Base-by-base conservation (phyloP, 2,888 invertebrate genomes). In the Blastobasis adustella region DNA sequence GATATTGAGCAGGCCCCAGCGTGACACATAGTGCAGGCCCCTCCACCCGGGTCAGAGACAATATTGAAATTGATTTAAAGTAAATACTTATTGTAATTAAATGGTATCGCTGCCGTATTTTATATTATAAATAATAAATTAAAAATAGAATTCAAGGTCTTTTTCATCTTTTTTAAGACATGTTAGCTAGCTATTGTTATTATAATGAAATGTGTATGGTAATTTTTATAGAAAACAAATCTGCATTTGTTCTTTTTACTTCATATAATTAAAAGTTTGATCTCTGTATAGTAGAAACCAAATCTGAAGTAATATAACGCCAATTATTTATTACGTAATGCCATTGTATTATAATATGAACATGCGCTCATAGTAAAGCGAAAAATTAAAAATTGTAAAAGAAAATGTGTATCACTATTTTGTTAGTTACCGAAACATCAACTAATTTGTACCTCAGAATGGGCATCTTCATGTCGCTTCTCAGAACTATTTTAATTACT, bases 131-230 rank as follows among this genome's bases (percentile, higher is more conserved):
- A 84, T 80, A 81, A 74, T 78, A 73, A 75, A 73, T 72, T 69
- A 66, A 73, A 79, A 79, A 83, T 85, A 82, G 82, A 82, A 78
- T 78, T 82, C 74, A 73, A 82, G 76, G 80, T 86, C 85, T 84
- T 87, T 82, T 85, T 86, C 86, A 85, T 84, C 84, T 86, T 87
- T 87, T 87, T 82, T 84, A 87, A 86, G 84, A 86, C 82, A 78
- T 79, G 76, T 79, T 86, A 83, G 82, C 77, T 84, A 84, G 85
- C 82, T 81, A 81, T 82, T 82, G 81, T 85, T 81, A 82, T 80
- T 71, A 78, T 83, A 79, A 84, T 79, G 66, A 83, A 82, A 85
- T 82, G 80, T 85, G 80, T 86, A 86, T 76, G 79, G 82, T 79
- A 82, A 77, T 82, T 84, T 71, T 83, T 82, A 76, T 79, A 80